Conservation (phyloP, 2,113 vertebrate genomes). For the Octodon degus region DNA sequence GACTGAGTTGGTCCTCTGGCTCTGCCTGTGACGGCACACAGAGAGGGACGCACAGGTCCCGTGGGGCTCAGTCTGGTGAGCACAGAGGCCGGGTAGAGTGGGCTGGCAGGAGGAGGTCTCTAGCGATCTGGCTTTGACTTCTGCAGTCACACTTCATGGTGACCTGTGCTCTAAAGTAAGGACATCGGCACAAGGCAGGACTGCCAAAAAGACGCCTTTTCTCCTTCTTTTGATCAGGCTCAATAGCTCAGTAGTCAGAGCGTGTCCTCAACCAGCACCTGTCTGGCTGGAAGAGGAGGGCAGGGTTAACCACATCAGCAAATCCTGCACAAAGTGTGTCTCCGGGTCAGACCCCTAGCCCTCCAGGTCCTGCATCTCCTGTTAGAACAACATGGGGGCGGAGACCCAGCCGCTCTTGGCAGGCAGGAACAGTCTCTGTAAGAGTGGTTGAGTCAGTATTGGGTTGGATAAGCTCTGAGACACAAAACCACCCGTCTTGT, state of each 20-base stretch:
- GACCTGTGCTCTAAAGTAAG: too few species aligned
- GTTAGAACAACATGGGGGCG: accelerated
- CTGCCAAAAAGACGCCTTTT: not conserved
- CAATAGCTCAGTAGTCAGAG: not conserved
- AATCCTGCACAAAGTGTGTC: not conserved
- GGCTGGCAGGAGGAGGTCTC: not conserved
- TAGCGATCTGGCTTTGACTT: not conserved
- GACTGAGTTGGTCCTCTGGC: not conserved
- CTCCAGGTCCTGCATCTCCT: accelerated
- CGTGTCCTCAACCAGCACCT: too few species aligned
- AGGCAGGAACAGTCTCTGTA: not conserved
- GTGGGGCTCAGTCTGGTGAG: not conserved
- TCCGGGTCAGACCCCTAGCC: not conserved
- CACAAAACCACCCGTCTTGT: not conserved
- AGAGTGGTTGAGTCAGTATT: slow-evolving; percentile 31
- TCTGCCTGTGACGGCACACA: accelerated
- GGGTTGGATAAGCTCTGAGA: not conserved
- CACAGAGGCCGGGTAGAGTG: accelerated
- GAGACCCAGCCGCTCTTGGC: slow-evolving; percentile 26
- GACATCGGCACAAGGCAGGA: not conserved
- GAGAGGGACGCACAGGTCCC: accelerated
- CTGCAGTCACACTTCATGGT: not conserved
- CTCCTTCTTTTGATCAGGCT: not conserved
- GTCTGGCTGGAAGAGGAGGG: not conserved
- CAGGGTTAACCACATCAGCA: not conserved